Evolutionary conservation across 1,140 invertebrate genomes (phyloP), one percentile per base, ranked within the genome.

Genomic region (Melanaphis sacchari): DNA sequence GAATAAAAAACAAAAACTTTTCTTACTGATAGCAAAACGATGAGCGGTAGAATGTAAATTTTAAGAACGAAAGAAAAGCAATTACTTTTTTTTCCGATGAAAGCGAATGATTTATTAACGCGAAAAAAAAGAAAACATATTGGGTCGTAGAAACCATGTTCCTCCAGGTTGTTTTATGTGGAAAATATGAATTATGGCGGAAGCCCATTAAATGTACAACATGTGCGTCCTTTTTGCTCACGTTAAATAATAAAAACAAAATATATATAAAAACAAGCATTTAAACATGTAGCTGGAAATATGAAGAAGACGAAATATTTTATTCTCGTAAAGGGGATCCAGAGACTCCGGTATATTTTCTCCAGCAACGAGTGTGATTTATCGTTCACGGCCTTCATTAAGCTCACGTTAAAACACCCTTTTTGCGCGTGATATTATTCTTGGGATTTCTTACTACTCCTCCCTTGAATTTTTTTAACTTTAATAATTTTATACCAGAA

Each of bases 121-220:
- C 31, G 22, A 89, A 91, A 91, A 66, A 36, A 46, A 38, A 82
- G 76, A 76, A 81, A 92, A 92, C 91, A 92, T 92, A 92, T 92
- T 92, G 90, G 90, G 90, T 43, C 52, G 90, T 36, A 36, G 66
- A 89, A 89, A 89, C 88, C 15, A 31, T 46, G 90, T 91, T 89
- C n/a, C 46, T 92, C 66, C 76, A 40, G 91, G 43, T 92, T 93
- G 76, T 93, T 93, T 85, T 93, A 93, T 40, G 81, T n/a, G 76
- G 43, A 82, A 92, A 93, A 84, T 93, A 93, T 93, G 91, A 93
- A 93, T 93, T 93, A 93, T 93, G 91, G 91, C 91, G 91, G 91
- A 93, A 93, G 91, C 81, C 91, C 91, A 93, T 93, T 93, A 93
- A 93, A 93, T 38, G 91, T 93, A 93, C 91, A 93, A 93, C 91